Evolutionary conservation across 2,797 vertebrate species (phyloP).

Genomic region (Megalops cyprinoides): DNA sequence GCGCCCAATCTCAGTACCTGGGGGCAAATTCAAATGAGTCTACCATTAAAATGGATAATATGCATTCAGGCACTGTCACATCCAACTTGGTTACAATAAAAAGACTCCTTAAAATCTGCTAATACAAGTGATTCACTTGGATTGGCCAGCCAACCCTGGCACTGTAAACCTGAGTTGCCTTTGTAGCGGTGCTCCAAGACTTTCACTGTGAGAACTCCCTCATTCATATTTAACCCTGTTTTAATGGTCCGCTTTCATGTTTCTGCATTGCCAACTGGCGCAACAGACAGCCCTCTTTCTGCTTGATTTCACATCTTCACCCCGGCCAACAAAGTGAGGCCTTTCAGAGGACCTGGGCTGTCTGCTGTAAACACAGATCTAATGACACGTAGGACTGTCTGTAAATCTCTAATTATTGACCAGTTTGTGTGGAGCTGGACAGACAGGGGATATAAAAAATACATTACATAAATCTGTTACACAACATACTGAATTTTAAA

Average conservation of each 20-base stretch:
- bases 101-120: constrained; percentile 8
- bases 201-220: not conserved
- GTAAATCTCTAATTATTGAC: not conserved
- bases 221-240: constrained; percentile 20
- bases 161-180: not conserved
- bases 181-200: not conserved
- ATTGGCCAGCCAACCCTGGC: not conserved
- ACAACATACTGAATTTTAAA: not conserved
- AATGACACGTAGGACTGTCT: not conserved
- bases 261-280: not conserved
- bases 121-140: not conserved
- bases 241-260: not conserved
- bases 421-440: not conserved
- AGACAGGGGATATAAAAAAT: not conserved
- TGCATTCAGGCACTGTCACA: constrained; percentile 3
- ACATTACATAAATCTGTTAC: not conserved
- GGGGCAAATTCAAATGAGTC: constrained; percentile 12
- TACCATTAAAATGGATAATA: constrained; percentile 18
- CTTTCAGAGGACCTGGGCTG: not conserved
- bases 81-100: not conserved
- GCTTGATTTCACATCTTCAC: not conserved
- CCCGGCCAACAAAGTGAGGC: not conserved
- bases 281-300: not conserved
- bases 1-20: not conserved
- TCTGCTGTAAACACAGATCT: not conserved